phyloP scores from a whole-genome alignment of 2,888 invertebrate species.

The Pseudanteris insignis region DNA sequence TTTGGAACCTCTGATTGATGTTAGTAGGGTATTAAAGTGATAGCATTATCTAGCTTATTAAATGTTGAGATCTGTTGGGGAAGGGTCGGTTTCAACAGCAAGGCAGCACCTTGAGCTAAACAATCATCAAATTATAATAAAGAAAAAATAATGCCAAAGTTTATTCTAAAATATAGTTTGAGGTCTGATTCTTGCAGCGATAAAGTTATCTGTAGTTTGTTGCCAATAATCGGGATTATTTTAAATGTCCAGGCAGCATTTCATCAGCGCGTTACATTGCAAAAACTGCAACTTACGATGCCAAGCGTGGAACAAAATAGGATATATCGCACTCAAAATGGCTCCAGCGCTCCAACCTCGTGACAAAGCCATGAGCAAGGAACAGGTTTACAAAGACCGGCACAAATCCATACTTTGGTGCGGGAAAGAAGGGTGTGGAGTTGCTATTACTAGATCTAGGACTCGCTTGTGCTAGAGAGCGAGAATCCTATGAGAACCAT shows the following conservation, averaged over 20 bases:
- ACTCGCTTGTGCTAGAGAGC: conserved; percentile 58
- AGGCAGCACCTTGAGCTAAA: no score
- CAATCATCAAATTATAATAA: not conserved
- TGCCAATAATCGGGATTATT: conserved; percentile 31
- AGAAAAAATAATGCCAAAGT: no score
- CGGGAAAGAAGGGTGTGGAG: conserved; percentile 66
- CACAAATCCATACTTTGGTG: conserved; percentile 66
- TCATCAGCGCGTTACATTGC: conserved; percentile 43
- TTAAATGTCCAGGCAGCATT: conserved; percentile 44
- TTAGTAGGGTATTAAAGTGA: conserved; percentile 1
- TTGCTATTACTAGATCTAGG: conserved; percentile 60
- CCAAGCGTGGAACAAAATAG: conserved; percentile 50
- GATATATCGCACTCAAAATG: conserved; percentile 51
- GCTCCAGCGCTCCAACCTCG: conserved; percentile 55
- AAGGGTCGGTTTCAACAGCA: conserved; percentile 1
- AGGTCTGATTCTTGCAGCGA: conserved; percentile 14
- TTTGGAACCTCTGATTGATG: conserved; percentile 7
- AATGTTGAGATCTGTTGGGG: not conserved
- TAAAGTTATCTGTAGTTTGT: no score
- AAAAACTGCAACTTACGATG: conserved; percentile 42
- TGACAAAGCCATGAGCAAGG: conserved; percentile 56
- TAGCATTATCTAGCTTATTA: conserved; percentile 16
- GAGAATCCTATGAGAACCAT: conserved; percentile 66
- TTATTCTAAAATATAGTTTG: no score
- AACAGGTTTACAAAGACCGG: conserved; percentile 60